These are phyloP conservation scores for Gopherus flavomarginatus DNA, from an alignment of 2,113 vertebrate genomes.

Conservation along the genomic window DNA sequence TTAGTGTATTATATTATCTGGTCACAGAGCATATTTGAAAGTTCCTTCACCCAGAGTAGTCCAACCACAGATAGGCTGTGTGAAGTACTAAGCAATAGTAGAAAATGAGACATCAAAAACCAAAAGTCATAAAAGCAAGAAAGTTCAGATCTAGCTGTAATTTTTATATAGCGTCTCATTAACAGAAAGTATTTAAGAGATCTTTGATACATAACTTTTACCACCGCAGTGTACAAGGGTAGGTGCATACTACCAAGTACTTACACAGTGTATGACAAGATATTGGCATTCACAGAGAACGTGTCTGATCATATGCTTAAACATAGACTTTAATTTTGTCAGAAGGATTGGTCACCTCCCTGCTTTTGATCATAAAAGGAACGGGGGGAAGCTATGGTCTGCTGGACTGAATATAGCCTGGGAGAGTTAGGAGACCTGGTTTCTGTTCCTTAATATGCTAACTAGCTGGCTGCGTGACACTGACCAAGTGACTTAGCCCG, in stretches of 20 bases:
- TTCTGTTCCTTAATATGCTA: not conserved
- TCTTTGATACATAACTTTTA: not conserved
- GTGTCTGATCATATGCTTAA: not conserved
- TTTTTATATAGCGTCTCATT: not conserved
- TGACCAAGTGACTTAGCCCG: not conserved
- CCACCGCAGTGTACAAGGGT: not conserved
- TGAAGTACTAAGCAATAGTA: too few species aligned
- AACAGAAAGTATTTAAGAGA: not conserved
- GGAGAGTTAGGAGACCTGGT: not conserved
- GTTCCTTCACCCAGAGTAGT: too few species aligned
- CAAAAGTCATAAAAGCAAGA: not conserved
- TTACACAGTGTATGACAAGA: not conserved
- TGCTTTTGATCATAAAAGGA: not conserved
- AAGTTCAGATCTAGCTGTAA: not conserved
- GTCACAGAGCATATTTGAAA: not conserved
- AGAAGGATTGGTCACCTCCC: not conserved
- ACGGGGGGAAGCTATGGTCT: not conserved
- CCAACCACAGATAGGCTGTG: not conserved
- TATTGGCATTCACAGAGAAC: not conserved
- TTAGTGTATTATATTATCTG: not conserved
- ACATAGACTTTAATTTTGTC: not conserved
- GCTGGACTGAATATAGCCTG: not conserved
- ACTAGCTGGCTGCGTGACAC: not conserved
- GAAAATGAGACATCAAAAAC: not conserved
- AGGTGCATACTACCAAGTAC: not conserved